Evolutionary conservation across 2,888 invertebrate genomes (phyloP), one percentile per base, ranked within the genome.

Genomic region (Drosophila picticornis): DNA sequence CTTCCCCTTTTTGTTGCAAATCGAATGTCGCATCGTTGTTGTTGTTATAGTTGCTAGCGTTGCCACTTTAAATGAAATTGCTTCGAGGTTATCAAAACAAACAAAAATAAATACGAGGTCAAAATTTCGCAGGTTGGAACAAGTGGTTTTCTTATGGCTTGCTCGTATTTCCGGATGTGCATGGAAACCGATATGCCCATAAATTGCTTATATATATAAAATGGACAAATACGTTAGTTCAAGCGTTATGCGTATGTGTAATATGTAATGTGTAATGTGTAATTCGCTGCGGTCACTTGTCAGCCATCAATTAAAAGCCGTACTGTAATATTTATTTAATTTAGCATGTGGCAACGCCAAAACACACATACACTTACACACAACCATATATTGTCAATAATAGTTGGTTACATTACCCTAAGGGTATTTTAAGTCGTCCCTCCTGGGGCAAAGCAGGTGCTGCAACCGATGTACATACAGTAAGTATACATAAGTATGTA

Each of bases 281-380:
- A 32, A 52, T 22, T 32, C 16, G 32, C 31, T 48, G 38, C 29
- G 25, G 36, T 36, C 34, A 32, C 46, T 40, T 57, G 55, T 58
- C 60, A 64, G 38, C 56, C 50, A 58, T 46, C 36, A 36, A 71
- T 71, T 32, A 64, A 60, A 61, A 62, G 40, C 25, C 10, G 13
- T 50, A 65, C 34, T n/a, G 46, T 38, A 66, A 67, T 76, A 73
- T 27, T 38, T 6, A 84, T 82, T 73, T 75, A 80, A 73, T 72
- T 46, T 25, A 67, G 63, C 76, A 75, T 79, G 76, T 81, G 81
- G 73, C 81, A 81, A 72, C 65, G 62, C 43, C 50, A 53, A 16
- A 16, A 50, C 66, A 53, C 29, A 50, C 43, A 60, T 34, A 27
- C 7, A 36, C 29, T 56, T 40, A 50, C 31, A 43, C 34, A 34